phyloP scores from a whole-genome alignment of 92 coral and sea anemone species.

The Ricordea florida region DNA sequence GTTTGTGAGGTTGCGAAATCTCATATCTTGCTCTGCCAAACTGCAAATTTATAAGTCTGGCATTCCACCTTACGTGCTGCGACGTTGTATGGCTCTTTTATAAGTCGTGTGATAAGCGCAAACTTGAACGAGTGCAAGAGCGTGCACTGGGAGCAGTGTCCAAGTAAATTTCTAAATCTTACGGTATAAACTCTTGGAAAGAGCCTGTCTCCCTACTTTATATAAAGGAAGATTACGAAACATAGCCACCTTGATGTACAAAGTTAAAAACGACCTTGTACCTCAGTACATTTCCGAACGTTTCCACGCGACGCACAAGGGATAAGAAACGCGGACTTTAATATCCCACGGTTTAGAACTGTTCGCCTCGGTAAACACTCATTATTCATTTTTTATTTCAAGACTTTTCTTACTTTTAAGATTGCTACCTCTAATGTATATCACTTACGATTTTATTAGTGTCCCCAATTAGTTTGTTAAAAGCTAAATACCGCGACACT shows the following conservation, averaged over 20 bases:
- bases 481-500: no score
- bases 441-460: no score
- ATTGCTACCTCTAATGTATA: no score
- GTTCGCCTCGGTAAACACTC: constrained; percentile 1
- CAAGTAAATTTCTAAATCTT: background rate
- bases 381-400: background rate
- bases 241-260: background rate
- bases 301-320: background rate
- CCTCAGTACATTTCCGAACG: background rate
- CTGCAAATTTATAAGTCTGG: no score
- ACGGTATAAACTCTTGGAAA: background rate
- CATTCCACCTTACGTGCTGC: no score
- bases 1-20: no score
- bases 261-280: background rate
- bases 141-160: background rate
- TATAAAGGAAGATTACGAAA: background rate
- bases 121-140: no score
- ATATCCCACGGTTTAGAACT: background rate
- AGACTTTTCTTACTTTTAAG: no score
- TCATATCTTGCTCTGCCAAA: no score
- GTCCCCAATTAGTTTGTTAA: no score
- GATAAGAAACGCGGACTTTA: background rate
- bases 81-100: no score
- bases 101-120: no score
- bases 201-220: background rate